Evolutionary conservation across 1,140 invertebrate genomes (phyloP).

Genomic region (Drosophila varians): DNA sequence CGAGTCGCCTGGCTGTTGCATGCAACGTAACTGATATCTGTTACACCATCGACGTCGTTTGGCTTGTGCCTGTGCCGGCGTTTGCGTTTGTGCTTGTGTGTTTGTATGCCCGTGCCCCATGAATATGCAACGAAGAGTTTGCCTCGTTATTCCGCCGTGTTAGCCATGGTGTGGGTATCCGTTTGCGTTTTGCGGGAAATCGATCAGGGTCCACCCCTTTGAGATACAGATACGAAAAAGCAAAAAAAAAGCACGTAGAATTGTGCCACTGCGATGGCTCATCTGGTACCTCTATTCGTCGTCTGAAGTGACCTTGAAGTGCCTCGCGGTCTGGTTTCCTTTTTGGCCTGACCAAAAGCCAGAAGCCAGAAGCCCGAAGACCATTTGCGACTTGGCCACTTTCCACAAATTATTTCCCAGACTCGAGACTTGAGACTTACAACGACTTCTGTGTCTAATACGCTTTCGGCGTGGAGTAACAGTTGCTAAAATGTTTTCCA

Average conservation of each 20-base stretch:
- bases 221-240: constrained; percentile 1
- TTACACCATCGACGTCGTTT: constrained; percentile 38
- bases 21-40: constrained; percentile 41
- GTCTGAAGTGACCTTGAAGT: constrained; percentile 45
- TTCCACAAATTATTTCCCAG: constrained; percentile 34
- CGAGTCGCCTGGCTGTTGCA: constrained; percentile 15
- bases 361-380: too few species aligned
- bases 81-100: constrained; percentile 19
- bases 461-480: constrained; percentile 74
- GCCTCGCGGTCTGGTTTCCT: neutral
- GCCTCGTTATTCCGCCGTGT: constrained; percentile 34
- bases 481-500: constrained; percentile 82
- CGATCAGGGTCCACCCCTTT: constrained; percentile 21
- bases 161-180: constrained; percentile 22
- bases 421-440: constrained; percentile 20
- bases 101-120: constrained; percentile 23
- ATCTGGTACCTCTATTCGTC: constrained; percentile 5
- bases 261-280: neutral
- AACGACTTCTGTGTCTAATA: constrained; percentile 60
- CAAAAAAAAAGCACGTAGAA: neutral
- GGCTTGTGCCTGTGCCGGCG: constrained; percentile 15
- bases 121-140: constrained; percentile 43
- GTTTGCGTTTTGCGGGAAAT: constrained; percentile 38
- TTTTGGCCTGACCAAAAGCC: constrained; percentile 31
- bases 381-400: constrained; percentile 46